Evolutionary conservation across 92 coral and sea anemone species (phyloP).

Genomic region (Porites cylindrica): DNA sequence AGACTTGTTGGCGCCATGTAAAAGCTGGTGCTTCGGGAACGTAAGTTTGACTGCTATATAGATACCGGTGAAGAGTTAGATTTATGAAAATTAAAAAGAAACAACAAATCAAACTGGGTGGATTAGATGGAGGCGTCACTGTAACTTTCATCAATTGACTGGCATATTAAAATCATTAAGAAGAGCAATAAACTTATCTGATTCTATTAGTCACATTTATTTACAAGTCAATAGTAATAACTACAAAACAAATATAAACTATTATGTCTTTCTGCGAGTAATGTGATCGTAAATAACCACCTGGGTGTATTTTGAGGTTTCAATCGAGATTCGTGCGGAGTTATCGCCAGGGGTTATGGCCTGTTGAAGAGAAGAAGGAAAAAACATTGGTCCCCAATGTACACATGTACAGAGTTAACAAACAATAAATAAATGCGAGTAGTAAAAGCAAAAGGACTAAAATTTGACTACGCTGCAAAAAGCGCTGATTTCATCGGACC

Average conservation of each 20-base stretch:
- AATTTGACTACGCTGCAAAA: too few relatives aligned
- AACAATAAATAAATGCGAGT: not conserved
- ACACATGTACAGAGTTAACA: not conserved
- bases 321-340: constrained; percentile 92
- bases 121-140: too few relatives aligned
- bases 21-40: too few relatives aligned
- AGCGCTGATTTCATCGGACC: too few relatives aligned
- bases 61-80: too few relatives aligned
- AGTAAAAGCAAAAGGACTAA: not conserved
- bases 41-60: too few relatives aligned
- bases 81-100: too few relatives aligned
- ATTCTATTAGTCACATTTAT: not conserved
- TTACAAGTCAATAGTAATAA: not conserved
- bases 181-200: too few relatives aligned
- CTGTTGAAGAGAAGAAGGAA: constrained; percentile 18
- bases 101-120: too few relatives aligned
- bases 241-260: not conserved
- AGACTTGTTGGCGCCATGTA: too few relatives aligned
- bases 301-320: constrained; percentile 87
- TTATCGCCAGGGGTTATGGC: constrained; percentile 98
- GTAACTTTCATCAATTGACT: too few relatives aligned
- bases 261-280: constrained; percentile 90
- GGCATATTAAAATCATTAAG: too few relatives aligned
- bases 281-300: constrained; percentile 98
- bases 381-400: not conserved